Evolutionary conservation across 2,113 vertebrate genomes (phyloP).

Genomic region (Proterorhinus semilunaris): DNA sequence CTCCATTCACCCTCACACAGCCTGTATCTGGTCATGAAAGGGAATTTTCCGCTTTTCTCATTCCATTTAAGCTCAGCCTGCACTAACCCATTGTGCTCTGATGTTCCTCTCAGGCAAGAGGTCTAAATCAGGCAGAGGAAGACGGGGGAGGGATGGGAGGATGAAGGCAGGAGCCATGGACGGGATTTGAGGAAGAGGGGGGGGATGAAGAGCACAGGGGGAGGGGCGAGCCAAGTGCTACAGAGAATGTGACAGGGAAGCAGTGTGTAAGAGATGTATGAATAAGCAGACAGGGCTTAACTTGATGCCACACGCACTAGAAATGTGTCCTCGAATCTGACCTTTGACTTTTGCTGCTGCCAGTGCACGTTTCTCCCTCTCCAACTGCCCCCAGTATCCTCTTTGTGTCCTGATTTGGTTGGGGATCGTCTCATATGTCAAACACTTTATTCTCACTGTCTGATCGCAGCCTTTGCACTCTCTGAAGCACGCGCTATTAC

Average conservation of each 20-base stretch:
- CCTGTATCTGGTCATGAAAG: conserved; percentile 69
- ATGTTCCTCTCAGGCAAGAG: conserved; percentile 67
- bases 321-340: conserved; percentile 28
- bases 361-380: background rate
- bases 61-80: conserved; percentile 72
- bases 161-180: conserved; percentile 6
- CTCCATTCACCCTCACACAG: conserved; percentile 35
- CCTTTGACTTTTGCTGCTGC: conserved; percentile 32
- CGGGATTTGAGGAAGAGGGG: conserved; percentile 31
- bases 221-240: conserved; percentile 14
- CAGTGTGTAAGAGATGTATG: conserved; percentile 24
- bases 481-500: conserved; percentile 2
- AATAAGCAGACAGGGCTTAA: conserved; percentile 30
- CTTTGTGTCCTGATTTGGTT: conserved; percentile 3
- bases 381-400: background rate
- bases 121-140: conserved; percentile 61
- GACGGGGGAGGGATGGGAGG: conserved; percentile 26
- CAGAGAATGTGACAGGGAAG: conserved; percentile 23
- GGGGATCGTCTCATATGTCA: conserved; percentile 2
- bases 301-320: conserved; percentile 25
- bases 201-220: conserved; percentile 16
- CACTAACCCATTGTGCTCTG: conserved; percentile 64
- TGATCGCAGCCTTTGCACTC: background rate
- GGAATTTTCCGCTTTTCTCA: conserved; percentile 72
- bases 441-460: background rate